Evolutionary conservation across 1,140 invertebrate species (phyloP), one percentile per base, ranked within the genome.

Genomic region (Drosophila ironensis): DNA sequence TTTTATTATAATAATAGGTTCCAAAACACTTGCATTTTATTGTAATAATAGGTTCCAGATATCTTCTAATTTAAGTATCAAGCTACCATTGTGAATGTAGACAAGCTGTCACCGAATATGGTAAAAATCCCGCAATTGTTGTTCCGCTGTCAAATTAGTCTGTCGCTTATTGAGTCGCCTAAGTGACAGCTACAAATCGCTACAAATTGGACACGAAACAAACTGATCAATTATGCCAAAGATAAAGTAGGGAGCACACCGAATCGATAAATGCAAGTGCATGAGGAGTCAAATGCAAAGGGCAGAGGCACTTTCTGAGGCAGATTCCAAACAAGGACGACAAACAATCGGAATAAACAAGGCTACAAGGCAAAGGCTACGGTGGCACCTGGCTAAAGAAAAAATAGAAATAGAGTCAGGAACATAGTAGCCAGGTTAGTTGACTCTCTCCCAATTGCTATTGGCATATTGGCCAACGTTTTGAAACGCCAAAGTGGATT

Each of bases 401-500:
- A 12, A 22, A n/a, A 37, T 30, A 12, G 24, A 19, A 17, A 14
- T 17, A 53, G 7, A n/a, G 27, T 4, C 20, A 11, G 25, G n/a
- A n/a, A n/a, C n/a, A n/a, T 14, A 11, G 11, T 25, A 27, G 17
- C 12, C 20, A 14, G 16, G 47, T 28, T 25, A 30, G 51, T 57
- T 68, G 63, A 56, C 37, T 50, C 45, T 52, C 68, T 75, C 28
- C 25, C 72, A 60, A 72, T 63, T 71, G 69, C 69, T 54, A 73
- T 57, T 82, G 78, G 72, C 68, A 70, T 70, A 77, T 82, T 76
- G 78, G 74, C 50, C 54, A 35, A 38, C 69, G 68, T 76, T 76
- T 72, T 72, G 68, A 35, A 76, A 64, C 51, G 71, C 38, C 68
- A 77, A 84, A 84, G 57, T 70, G 73, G 73, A 84, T 84, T 70